These are phyloP conservation scores for Diarsia rubi DNA, from an alignment of 2,888 invertebrate genomes.

Conservation along the genomic window DNA sequence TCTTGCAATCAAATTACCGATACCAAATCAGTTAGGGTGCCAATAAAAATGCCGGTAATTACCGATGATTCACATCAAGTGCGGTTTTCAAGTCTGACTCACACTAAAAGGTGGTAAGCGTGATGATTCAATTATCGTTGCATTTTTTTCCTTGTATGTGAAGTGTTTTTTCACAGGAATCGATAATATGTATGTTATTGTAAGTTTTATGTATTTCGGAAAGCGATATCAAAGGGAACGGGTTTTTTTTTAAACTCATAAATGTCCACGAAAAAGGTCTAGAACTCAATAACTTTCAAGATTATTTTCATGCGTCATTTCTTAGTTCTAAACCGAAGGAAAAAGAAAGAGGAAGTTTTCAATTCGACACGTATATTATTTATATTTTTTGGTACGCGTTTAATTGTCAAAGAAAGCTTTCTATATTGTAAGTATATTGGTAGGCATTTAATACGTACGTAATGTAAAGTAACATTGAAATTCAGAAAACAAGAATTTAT, in stretches of 20 bases:
- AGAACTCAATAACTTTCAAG: neutral
- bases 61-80: conserved; percentile 59
- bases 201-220: conserved; percentile 5
- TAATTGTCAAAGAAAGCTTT: neutral
- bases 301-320: neutral
- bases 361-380: too few relatives aligned
- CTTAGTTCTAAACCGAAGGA: neutral
- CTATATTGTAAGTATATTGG: neutral
- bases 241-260: neutral
- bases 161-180: conserved; percentile 25
- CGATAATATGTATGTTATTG: neutral
- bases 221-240: neutral
- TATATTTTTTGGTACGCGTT: neutral
- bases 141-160: conserved; percentile 52
- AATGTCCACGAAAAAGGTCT: neutral
- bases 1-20: conserved; percentile 51
- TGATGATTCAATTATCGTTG: conserved; percentile 68
- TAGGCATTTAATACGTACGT: neutral
- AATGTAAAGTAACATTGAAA: neutral
- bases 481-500: neutral
- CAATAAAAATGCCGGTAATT: conserved; percentile 65
- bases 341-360: too few relatives aligned
- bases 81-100: conserved; percentile 63
- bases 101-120: conserved; percentile 47
- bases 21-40: conserved; percentile 59